A percentile compares a stretch with the other conserved stretches of the same genome.
phyloP scores from a whole-genome alignment of 2,888 invertebrate genomes.

The Melinaea marsaeus region DNA sequence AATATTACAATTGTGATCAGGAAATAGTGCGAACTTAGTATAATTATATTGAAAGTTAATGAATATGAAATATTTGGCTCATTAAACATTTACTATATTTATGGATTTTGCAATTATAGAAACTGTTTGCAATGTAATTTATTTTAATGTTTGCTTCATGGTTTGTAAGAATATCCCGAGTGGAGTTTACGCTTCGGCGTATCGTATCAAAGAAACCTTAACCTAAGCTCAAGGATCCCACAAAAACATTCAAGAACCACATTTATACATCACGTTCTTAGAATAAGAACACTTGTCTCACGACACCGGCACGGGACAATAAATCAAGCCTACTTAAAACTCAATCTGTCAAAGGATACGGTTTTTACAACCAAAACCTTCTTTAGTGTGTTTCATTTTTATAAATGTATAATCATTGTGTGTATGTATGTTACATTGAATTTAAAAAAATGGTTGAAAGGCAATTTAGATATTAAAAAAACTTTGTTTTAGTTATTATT shows the following conservation, averaged over 20 bases:
- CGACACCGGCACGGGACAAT: slow-evolving; percentile 54
- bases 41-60: too few species aligned
- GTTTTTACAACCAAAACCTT: slow-evolving; percentile 19
- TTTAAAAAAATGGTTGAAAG: too few species aligned
- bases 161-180: neutral
- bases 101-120: too few species aligned
- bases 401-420: neutral
- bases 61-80: too few species aligned
- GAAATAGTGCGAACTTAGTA: too few species aligned
- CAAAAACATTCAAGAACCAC: slow-evolving; percentile 42
- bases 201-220: slow-evolving; percentile 6
- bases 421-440: neutral
- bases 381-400: neutral
- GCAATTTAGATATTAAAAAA: too few species aligned
- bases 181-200: slow-evolving; percentile 4
- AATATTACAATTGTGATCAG: too few species aligned
- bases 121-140: too few species aligned
- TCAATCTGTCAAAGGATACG: slow-evolving; percentile 38
- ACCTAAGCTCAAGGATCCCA: slow-evolving; percentile 28
- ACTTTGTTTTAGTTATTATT: too few species aligned
- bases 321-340: slow-evolving; percentile 72
- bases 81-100: too few species aligned
- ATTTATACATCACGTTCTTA: slow-evolving; percentile 52
- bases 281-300: slow-evolving; percentile 61
- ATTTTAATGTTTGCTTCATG: neutral